Evolutionary conservation across 2,113 vertebrate genomes (phyloP).

Genomic region (Mola mola): DNA sequence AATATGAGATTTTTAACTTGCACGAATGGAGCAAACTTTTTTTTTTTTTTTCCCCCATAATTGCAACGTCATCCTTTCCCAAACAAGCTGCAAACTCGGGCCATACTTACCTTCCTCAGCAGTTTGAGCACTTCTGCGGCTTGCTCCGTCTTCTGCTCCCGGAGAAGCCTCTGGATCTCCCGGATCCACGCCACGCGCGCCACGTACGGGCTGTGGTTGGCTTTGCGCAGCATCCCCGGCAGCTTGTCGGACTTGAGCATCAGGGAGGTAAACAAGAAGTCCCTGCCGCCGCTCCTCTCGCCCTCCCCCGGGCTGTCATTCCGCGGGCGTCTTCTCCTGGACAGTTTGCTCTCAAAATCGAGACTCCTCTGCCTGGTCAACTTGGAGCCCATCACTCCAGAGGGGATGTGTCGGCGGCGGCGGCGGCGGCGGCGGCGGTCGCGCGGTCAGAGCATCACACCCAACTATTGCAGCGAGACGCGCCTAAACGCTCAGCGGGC

Average conservation of each 20-base stretch:
- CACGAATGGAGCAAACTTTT: too few relatives aligned
- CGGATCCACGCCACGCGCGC: conserved; percentile 82
- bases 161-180: conserved; percentile 83
- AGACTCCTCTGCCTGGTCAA: conserved; percentile 86
- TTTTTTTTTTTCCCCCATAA: too few relatives aligned
- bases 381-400: conserved; percentile 84
- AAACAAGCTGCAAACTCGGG: not conserved
- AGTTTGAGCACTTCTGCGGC: conserved; percentile 84
- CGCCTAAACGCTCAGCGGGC: not conserved
- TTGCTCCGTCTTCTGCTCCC: conserved; percentile 81
- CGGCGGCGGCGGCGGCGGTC: not conserved
- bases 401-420: conserved; percentile 40
- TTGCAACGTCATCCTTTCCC: not conserved
- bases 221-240: conserved; percentile 81
- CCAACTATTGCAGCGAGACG: conserved; percentile 32
- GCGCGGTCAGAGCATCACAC: conserved; percentile 60
- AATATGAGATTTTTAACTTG: too few relatives aligned
- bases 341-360: conserved; percentile 75
- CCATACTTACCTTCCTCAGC: conserved; percentile 87
- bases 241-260: conserved; percentile 82
- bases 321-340: conserved; percentile 57
- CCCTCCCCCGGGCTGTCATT: conserved; percentile 46
- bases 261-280: conserved; percentile 81
- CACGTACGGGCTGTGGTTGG: conserved; percentile 83
- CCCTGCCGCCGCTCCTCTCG: conserved; percentile 63